Percentiles rank a stretch among this genome's conserved stretches.
phyloP scores from a whole-genome alignment of 1,140 invertebrate genomes.

The Diachasma alloeum region DNA sequence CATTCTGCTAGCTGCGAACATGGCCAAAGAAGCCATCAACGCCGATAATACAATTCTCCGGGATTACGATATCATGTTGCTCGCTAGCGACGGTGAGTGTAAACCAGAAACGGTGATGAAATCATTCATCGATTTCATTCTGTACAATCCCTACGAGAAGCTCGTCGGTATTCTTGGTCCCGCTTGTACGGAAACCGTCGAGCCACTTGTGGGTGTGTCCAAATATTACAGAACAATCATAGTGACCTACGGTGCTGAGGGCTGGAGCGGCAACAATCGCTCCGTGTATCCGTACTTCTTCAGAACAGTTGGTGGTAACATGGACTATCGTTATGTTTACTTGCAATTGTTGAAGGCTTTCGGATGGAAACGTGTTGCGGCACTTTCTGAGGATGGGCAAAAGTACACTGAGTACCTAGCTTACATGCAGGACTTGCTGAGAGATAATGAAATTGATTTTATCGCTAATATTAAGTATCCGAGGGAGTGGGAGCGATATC shows the following conservation, averaged over 20 bases:
- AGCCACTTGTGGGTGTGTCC: conserved; percentile 82
- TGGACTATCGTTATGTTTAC: conserved; percentile 78
- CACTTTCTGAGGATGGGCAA: conserved; percentile 81
- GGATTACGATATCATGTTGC: conserved; percentile 71
- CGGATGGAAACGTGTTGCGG: conserved; percentile 76
- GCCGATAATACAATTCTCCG: conserved; percentile 68
- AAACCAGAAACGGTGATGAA: conserved; percentile 80
- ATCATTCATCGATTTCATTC: conserved; percentile 79
- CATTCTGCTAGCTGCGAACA: conserved; percentile 70
- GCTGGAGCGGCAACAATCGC: conserved; percentile 74
- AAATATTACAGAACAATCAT: conserved; percentile 80
- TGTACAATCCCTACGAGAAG: conserved; percentile 64
- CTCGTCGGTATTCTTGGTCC: conserved; percentile 82
- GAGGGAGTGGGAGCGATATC: conserved; percentile 58
- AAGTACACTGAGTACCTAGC: conserved; percentile 84
- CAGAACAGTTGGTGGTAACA: conserved; percentile 83
- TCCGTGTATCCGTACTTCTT: conserved; percentile 84
- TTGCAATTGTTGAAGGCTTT: conserved; percentile 72
- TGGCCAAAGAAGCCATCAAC: conserved; percentile 77
- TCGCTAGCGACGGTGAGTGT: conserved; percentile 76
- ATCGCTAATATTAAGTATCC: conserved; percentile 78
- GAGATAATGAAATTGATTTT: conserved; percentile 71
- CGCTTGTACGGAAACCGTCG: conserved; percentile 85
- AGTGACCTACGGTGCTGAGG: conserved; percentile 85
- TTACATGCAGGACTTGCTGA: conserved; percentile 73